These are phyloP conservation scores for Drosophila nannoptera DNA, from an alignment of 1,140 invertebrate genomes.

Conservation along the genomic window DNA sequence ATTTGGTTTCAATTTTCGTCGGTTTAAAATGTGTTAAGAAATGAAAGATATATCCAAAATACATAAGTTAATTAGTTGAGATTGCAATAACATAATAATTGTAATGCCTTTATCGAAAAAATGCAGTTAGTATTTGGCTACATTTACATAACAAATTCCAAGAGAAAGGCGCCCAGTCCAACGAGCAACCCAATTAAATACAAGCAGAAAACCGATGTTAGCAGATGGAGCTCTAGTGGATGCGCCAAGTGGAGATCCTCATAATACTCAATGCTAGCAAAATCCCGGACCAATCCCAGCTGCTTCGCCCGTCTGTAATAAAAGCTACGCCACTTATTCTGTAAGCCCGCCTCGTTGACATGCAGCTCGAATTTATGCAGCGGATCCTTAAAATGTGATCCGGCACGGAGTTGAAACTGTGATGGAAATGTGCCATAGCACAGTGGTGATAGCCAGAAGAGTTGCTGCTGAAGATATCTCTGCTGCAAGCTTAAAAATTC, in stretches of 20 bases:
- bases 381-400: conserved; percentile 58
- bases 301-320: conserved; percentile 29
- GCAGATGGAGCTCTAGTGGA: conserved; percentile 32
- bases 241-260: conserved; percentile 9
- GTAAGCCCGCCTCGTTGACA: conserved; percentile 41
- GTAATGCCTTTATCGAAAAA: conserved; percentile 30
- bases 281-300: conserved; percentile 51
- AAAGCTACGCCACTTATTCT: conserved; percentile 25
- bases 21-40: conserved; percentile 43
- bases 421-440: conserved; percentile 57
- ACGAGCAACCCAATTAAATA: conserved; percentile 44
- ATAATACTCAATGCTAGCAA: conserved; percentile 29
- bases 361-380: conserved; percentile 47
- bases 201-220: conserved; percentile 40
- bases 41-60: conserved; percentile 52
- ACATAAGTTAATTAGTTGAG: conserved; percentile 40
- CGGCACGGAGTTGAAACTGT: conserved; percentile 57
- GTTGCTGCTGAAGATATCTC: conserved; percentile 46
- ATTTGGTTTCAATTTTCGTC: conserved; percentile 32
- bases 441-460: conserved; percentile 48
- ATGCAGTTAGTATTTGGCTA: conserved; percentile 39
- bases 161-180: conserved; percentile 45
- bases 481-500: conserved; percentile 48
- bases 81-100: conserved; percentile 16
- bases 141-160: conserved; percentile 41